These are phyloP conservation scores for Hypsopygia costalis DNA, from an alignment of 2,888 invertebrate genomes.

Conservation along the genomic window DNA sequence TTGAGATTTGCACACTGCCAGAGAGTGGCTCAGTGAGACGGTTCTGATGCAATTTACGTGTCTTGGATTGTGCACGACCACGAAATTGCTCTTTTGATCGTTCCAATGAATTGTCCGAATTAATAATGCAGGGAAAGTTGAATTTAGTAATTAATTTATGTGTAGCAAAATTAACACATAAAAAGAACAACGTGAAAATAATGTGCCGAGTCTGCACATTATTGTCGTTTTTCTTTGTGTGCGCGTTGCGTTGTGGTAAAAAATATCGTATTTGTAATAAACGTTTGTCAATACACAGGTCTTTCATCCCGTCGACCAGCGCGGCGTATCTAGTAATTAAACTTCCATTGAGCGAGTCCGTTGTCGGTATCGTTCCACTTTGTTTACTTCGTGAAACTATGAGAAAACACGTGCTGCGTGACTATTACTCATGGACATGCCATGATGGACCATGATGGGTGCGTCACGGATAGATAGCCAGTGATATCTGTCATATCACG, in stretches of 20 bases:
- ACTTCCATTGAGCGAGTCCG: conserved; percentile 60
- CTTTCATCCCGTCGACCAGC: conserved; percentile 26
- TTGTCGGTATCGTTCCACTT: conserved; percentile 37
- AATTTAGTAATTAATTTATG: neutral
- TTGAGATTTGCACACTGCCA: conserved; percentile 43
- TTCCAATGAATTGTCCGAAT: neutral
- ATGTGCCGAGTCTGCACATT: neutral
- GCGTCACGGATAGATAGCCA: conserved; percentile 25
- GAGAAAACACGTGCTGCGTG: conserved; percentile 39
- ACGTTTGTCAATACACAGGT: conserved; percentile 5
- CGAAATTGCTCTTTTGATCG: conserved; percentile 14
- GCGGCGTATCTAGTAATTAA: conserved; percentile 57
- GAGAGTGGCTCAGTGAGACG: conserved; percentile 54
- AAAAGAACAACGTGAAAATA: neutral
- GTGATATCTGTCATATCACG: conserved; percentile 15
- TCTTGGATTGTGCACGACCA: conserved; percentile 37
- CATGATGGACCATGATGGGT: conserved; percentile 13
- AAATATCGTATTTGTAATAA: conserved; percentile 1
- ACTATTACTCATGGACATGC: conserved; percentile 18
- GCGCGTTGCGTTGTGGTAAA: too few species aligned
- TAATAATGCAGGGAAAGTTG: neutral
- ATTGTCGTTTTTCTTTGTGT: too few species aligned
- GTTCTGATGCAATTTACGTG: conserved; percentile 56
- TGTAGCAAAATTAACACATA: neutral
- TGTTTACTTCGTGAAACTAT: conserved; percentile 46